A percentile compares a stretch with the other conserved stretches of the same genome.
phyloP scores from a whole-genome alignment of 2,888 invertebrate genomes.

The Pristionchus arcanus region DNA sequence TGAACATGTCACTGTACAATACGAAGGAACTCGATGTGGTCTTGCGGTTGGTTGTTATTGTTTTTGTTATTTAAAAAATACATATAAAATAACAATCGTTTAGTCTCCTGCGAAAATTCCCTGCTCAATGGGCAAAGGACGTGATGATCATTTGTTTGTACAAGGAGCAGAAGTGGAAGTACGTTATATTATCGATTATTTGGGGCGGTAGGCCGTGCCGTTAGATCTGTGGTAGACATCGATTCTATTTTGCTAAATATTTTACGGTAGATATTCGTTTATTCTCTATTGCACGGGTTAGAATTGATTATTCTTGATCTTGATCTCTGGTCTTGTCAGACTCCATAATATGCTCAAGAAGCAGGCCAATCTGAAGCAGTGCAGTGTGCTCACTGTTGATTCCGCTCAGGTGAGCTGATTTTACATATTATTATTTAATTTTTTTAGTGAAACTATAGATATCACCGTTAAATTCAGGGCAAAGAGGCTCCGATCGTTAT shows the following conservation, averaged over 20 bases:
- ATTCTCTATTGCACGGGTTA: no score
- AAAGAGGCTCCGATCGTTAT: slow-evolving; percentile 8
- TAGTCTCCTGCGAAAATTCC: neutral
- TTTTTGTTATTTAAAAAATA: neutral
- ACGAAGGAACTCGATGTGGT: neutral
- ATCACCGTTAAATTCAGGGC: neutral
- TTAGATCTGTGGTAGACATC: no score
- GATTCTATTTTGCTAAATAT: no score
- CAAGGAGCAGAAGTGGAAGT: neutral
- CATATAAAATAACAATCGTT: neutral
- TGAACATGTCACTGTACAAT: neutral
- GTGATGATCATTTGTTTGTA: slow-evolving; percentile 14
- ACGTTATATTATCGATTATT: no score
- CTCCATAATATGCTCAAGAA: neutral
- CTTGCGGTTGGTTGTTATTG: neutral
- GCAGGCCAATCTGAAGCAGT: neutral
- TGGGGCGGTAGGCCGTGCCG: no score
- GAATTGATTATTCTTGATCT: no score
- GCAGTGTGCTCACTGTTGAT: slow-evolving; percentile 11
- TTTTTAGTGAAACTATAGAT: no score
- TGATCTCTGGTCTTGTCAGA: neutral
- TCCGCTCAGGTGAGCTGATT: neutral
- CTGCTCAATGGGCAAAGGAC: neutral
- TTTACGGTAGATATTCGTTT: no score
- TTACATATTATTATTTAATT: no score